Conservation (phyloP, 2,888 invertebrate species). For the Eupithecia vulgata region DNA sequence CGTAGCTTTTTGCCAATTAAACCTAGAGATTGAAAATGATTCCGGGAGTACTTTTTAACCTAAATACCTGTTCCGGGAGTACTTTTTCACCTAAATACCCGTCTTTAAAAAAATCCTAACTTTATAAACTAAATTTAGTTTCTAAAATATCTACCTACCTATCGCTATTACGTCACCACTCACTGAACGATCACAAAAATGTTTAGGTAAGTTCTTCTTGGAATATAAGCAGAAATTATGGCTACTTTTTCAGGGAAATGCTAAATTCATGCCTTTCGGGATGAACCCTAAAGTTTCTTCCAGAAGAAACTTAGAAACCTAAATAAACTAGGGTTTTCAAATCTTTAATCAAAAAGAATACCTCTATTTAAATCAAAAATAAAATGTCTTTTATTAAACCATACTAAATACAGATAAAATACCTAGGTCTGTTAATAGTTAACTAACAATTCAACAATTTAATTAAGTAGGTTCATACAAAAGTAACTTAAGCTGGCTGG, state of each 20-base stretch:
- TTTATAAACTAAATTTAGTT: not conserved
- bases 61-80: no score
- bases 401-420: not conserved
- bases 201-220: not conserved
- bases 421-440: not conserved
- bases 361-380: not conserved
- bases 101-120: not conserved
- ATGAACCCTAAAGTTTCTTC: not conserved
- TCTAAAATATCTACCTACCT: not conserved
- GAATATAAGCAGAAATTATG: not conserved
- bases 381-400: not conserved
- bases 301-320: no score
- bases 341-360: not conserved
- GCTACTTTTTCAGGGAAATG: not conserved
- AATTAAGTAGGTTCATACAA: not conserved
- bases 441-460: not conserved
- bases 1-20: no score
- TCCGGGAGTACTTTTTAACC: no score
- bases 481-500: not conserved
- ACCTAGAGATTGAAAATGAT: not conserved
- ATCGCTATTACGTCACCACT: not conserved
- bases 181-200: not conserved
- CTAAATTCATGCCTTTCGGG: not conserved
- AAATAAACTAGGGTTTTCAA: not conserved
- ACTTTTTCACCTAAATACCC: not conserved